Conservation (phyloP, 2,113 vertebrate species). For the Rhea pennata region DNA sequence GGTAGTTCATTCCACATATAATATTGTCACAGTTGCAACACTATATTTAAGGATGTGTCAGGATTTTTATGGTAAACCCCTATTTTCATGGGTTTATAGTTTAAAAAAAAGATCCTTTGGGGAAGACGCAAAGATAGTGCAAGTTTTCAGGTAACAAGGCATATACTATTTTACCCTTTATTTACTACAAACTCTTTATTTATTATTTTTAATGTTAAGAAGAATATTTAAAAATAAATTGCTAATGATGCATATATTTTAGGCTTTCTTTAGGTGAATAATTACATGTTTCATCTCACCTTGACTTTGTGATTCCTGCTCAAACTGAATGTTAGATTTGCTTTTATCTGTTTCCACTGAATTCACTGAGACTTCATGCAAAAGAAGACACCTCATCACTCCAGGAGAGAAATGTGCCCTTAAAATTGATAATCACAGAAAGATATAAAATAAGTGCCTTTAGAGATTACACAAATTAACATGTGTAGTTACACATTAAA, state of each 20-base stretch:
- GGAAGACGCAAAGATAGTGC: neutral
- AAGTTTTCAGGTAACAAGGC: neutral
- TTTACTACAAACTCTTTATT: neutral
- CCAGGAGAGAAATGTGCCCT: neutral
- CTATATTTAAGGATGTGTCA: slow-evolving; percentile 58
- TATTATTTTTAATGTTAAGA: neutral
- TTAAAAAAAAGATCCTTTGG: neutral
- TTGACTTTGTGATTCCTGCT: neutral
- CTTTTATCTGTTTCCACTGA: neutral
- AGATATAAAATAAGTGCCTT: neutral
- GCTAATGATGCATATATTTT: neutral
- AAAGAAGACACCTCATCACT: neutral
- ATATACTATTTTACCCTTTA: neutral
- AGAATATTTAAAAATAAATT: neutral
- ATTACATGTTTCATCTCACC: neutral
- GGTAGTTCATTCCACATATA: slow-evolving; percentile 52
- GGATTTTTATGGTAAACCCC: slow-evolving; percentile 45
- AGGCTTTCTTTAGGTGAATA: neutral
- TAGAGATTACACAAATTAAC: neutral
- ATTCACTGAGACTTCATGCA: neutral
- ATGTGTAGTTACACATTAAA: neutral
- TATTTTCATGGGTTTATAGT: slow-evolving; percentile 50
- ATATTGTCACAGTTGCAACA: slow-evolving; percentile 11
- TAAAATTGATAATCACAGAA: neutral
- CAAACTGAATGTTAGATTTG: neutral